Evolutionary conservation across 2,797 vertebrate species (phyloP).

Genomic region (Sternarchorhynchus goeldii): DNA sequence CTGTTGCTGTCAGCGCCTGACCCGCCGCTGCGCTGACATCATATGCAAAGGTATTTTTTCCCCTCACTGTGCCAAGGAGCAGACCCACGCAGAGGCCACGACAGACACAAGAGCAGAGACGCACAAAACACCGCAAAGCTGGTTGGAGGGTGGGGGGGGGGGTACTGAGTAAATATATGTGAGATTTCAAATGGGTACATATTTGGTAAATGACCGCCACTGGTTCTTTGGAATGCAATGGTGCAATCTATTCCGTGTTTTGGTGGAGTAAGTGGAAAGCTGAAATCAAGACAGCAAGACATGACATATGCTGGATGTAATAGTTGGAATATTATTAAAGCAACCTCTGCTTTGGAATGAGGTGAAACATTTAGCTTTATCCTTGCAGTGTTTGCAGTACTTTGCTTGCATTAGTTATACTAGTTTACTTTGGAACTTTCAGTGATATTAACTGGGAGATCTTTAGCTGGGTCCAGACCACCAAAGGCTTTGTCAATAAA

Average conservation of each 20-base stretch:
- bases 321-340: too few relatives aligned
- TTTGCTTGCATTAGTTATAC: too few relatives aligned
- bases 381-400: too few relatives aligned
- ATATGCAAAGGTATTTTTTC: constrained; percentile 81
- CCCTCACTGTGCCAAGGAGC: constrained; percentile 75
- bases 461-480: too few relatives aligned
- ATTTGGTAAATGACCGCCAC: not conserved
- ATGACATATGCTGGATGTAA: not conserved
- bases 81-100: constrained; percentile 77
- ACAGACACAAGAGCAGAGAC: constrained; percentile 44
- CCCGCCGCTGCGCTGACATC: constrained; percentile 73
- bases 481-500: too few relatives aligned
- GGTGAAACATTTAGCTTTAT: not conserved
- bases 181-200: constrained; percentile 1
- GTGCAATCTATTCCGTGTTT: not conserved
- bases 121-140: not conserved
- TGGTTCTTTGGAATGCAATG: constrained; percentile 5
- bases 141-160: not conserved
- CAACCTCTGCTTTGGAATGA: not conserved
- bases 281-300: not conserved
- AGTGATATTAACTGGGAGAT: too few relatives aligned
- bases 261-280: not conserved
- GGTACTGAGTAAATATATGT: not conserved
- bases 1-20: constrained; percentile 20
- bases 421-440: too few relatives aligned